Percentiles rank a stretch among this genome's conserved stretches.
phyloP scores from a whole-genome alignment of 1,140 invertebrate genomes.

The Anastrepha obliqua region DNA sequence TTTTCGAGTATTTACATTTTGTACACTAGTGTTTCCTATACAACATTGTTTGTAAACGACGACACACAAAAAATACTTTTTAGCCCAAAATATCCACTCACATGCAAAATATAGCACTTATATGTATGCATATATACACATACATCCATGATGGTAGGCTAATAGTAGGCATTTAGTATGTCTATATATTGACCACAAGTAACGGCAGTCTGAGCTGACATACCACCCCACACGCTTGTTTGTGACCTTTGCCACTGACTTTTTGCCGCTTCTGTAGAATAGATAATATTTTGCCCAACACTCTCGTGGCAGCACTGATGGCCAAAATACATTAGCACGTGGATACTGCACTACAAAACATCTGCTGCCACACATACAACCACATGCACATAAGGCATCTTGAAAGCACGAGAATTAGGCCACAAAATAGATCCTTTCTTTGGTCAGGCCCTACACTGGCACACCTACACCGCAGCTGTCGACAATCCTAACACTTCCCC shows the following conservation, averaged over 20 bases:
- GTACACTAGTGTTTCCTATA: too few relatives aligned
- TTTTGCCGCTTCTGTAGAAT: constrained; percentile 8
- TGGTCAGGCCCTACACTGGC: not conserved
- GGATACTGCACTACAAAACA: constrained; percentile 11
- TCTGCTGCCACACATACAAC: not conserved
- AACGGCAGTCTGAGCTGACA: not conserved
- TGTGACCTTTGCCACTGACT: constrained; percentile 35
- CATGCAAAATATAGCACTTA: too few relatives aligned
- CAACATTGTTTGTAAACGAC: too few relatives aligned
- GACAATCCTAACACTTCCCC: not conserved
- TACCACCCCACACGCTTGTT: not conserved
- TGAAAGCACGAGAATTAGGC: not conserved
- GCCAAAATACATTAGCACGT: constrained; percentile 48
- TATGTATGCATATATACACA: too few relatives aligned
- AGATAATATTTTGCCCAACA: constrained; percentile 24
- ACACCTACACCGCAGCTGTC: not conserved
- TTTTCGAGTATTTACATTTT: too few relatives aligned
- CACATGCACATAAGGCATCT: not conserved
- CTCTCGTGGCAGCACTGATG: not conserved
- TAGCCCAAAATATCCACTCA: too few relatives aligned
- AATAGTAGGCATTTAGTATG: not conserved
- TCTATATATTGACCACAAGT: not conserved
- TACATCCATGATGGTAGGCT: too few relatives aligned
- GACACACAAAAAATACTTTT: too few relatives aligned
- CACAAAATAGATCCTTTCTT: not conserved